Evolutionary conservation across 2,888 invertebrate genomes (phyloP).

Genomic region (Chrysolina oricalcia): DNA sequence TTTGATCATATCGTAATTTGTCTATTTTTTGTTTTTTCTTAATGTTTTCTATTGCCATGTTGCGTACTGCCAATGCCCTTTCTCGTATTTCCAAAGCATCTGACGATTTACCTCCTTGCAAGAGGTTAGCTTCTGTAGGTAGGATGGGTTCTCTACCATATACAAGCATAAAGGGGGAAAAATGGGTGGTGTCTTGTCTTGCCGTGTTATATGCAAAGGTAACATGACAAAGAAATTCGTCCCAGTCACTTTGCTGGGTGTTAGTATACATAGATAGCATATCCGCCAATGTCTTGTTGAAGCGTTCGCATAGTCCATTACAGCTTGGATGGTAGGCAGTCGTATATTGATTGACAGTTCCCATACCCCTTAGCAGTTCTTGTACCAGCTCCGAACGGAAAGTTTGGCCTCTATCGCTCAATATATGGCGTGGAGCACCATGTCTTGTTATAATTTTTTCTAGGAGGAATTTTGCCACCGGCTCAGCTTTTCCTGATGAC

Average conservation of each 20-base stretch:
- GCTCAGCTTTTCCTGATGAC: conserved; percentile 48
- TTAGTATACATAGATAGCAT: not conserved
- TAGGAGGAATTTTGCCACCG: conserved; percentile 50
- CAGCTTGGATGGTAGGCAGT: not conserved
- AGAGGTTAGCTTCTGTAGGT: conserved; percentile 34
- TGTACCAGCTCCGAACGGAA: not conserved
- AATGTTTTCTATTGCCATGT: conserved; percentile 51
- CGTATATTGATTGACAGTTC: too few relatives aligned
- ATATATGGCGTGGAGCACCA: conserved; percentile 38
- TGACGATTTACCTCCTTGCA: not conserved
- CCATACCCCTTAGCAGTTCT: not conserved
- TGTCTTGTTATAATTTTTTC: conserved; percentile 49
- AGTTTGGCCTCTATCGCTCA: conserved; percentile 1
- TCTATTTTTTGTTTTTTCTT: conserved; percentile 37
- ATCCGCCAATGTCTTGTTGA: not conserved
- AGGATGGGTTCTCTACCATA: conserved; percentile 48
- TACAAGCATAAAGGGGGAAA: conserved; percentile 42
- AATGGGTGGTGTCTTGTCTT: conserved; percentile 51
- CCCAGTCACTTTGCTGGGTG: conserved; percentile 43
- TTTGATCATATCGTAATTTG: conserved; percentile 47
- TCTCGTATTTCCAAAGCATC: conserved; percentile 27
- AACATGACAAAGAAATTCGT: conserved; percentile 40
- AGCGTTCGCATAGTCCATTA: not conserved
- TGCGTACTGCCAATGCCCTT: conserved; percentile 38
- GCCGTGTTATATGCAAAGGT: conserved; percentile 57